Base-by-base conservation (phyloP, 2,113 vertebrate species). In the Pollachius pollachius region DNA sequence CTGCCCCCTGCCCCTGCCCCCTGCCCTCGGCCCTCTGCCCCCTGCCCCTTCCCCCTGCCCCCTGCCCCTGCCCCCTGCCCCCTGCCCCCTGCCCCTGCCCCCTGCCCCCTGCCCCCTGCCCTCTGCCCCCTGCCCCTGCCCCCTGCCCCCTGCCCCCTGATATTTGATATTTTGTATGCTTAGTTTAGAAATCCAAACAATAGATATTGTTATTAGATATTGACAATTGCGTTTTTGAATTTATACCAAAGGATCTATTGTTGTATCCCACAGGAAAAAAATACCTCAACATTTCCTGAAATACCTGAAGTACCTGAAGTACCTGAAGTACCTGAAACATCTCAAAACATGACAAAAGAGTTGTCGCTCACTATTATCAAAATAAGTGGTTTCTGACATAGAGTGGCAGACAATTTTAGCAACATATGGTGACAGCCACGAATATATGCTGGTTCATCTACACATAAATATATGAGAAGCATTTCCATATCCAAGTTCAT, bases 251-350 rank as follows among this genome's bases (percentile, higher is more conserved):
- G 4, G 6, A 34, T 34, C 30, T 34, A 34, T 34, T 7, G 30
- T 34, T 34, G 30, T 34, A 34, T 34, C 30, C 62, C 21, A 66
- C 11, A n/a, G 64, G 9, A 52, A 73, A 21, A 52, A 3, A 12
- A 70, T 18, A 3, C 8, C 0, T 17, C 18, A 61, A 30, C 52
- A 27, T 57, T 61, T 76, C 52, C 64, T 71, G 74, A 18, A 70
- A 25, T 74, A 17, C 65, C 58, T 21, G 17, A 11, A 70, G 65
- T 65, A 19, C 65, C 58, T 21, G 17, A 11, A 70, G 65, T 65
- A 19, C 64, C 64, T 34, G 34, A 16, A 54, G 19, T 41, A 48
- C 67, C 17, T 72, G 58, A 79, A 81, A 70, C 67, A 84, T 77
- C 74, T 73, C 64, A 74, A 75, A 79, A 79, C 52, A 71, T 66